These are phyloP conservation scores for Phoeniculus purpureus DNA, from an alignment of 2,797 vertebrate species.

Conservation along the genomic window DNA sequence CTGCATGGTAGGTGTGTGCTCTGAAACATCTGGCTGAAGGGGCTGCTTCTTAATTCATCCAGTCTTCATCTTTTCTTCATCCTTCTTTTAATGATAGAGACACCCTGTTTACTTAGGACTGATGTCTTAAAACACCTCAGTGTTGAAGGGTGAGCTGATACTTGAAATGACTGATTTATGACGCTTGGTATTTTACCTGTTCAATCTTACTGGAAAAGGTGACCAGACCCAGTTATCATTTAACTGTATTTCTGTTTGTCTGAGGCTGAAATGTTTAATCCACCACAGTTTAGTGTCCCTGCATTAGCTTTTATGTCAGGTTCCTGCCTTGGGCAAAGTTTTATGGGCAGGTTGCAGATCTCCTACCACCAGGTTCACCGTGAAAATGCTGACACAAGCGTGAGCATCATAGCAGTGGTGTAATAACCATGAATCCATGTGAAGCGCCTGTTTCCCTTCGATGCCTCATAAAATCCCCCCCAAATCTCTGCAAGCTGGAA, in stretches of 20 bases:
- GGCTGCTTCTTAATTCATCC: no score
- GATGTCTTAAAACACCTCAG: neutral
- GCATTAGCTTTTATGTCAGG: neutral
- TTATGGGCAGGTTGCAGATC: neutral
- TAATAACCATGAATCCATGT: slow-evolving; percentile 32
- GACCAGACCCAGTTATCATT: neutral
- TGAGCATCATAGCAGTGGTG: neutral
- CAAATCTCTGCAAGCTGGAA: neutral
- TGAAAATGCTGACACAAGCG: slow-evolving; percentile 23
- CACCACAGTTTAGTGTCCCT: neutral
- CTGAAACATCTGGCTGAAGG: neutral
- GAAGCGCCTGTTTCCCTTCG: slow-evolving; percentile 5
- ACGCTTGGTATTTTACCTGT: neutral
- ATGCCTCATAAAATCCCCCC: neutral
- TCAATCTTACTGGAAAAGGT: neutral
- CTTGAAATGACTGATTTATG: neutral
- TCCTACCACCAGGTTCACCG: neutral
- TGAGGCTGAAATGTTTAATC: neutral
- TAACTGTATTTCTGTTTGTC: neutral
- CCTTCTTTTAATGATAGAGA: neutral
- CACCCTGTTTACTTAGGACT: neutral
- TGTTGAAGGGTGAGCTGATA: neutral
- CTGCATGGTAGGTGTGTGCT: neutral
- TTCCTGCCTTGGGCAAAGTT: neutral
- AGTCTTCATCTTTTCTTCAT: no score